Conservation (phyloP, 2,888 invertebrate genomes). For the Luffia ferchaultella region DNA sequence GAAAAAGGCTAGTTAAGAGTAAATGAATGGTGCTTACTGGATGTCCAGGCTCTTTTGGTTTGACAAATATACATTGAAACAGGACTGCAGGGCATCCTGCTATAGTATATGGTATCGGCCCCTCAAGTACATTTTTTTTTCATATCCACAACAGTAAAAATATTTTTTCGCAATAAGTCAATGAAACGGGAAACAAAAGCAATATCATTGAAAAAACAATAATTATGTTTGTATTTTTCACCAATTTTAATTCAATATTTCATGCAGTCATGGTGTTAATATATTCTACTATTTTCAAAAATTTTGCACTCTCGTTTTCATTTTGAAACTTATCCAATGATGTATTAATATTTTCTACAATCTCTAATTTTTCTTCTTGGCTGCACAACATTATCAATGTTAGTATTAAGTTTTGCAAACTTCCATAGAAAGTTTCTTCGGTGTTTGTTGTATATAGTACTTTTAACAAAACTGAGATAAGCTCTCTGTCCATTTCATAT, state of each 20-base stretch:
- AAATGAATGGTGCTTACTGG: too few relatives aligned
- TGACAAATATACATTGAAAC: too few relatives aligned
- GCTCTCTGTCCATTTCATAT: conserved; percentile 28
- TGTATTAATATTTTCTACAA: conserved; percentile 3
- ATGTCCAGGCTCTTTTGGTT: too few relatives aligned
- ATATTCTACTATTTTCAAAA: not conserved
- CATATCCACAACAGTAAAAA: too few relatives aligned
- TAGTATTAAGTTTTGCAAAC: conserved; percentile 30
- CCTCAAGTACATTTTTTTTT: too few relatives aligned
- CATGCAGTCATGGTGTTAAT: not conserved
- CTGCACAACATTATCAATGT: conserved; percentile 24
- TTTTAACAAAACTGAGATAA: conserved; percentile 39
- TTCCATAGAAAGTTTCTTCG: conserved; percentile 21
- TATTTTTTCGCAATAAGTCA: too few relatives aligned
- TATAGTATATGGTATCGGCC: too few relatives aligned
- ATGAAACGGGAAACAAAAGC: too few relatives aligned
- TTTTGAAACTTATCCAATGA: not conserved
- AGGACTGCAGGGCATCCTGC: too few relatives aligned
- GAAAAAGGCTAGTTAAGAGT: too few relatives aligned
- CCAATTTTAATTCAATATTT: not conserved
- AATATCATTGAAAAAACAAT: too few relatives aligned
- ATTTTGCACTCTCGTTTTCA: not conserved
- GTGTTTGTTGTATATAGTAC: conserved; percentile 30
- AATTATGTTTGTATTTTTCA: too few relatives aligned
- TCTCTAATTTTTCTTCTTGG: conserved; percentile 10